A percentile compares a stretch with the other conserved stretches of the same genome.
Evolutionary conservation across 2,888 invertebrate species (phyloP).

Genomic region (Drosophila putrida): DNA sequence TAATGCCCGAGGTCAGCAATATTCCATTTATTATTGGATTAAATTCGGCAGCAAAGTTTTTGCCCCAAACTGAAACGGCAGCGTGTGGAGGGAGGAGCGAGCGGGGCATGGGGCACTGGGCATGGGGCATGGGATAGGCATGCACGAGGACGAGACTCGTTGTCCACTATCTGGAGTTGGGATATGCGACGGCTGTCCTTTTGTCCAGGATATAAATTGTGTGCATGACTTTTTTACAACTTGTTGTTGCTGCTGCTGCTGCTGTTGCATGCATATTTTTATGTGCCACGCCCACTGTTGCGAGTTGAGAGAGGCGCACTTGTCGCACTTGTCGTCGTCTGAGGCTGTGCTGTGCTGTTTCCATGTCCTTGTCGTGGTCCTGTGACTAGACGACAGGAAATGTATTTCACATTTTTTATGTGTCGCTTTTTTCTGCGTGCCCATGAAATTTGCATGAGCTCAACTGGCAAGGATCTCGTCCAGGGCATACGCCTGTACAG

Average conservation of each 20-base stretch:
- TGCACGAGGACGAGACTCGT: conserved; percentile 18
- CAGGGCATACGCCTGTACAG: conserved; percentile 24
- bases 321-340: conserved; percentile 67
- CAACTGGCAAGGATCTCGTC: conserved; percentile 49
- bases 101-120: not conserved
- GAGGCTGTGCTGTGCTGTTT: conserved; percentile 12
- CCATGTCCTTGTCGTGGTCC: conserved; percentile 46
- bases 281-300: conserved; percentile 58
- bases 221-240: conserved; percentile 59
- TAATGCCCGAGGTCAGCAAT: conserved; percentile 86
- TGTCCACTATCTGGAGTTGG: conserved; percentile 68
- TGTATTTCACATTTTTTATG: conserved; percentile 83
- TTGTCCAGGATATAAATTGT: conserved; percentile 71
- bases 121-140: not conserved
- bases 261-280: conserved; percentile 46
- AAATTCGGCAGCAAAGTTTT: conserved; percentile 84
- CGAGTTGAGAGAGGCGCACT: conserved; percentile 9
- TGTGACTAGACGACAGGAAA: conserved; percentile 83
- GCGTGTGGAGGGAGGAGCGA: not conserved
- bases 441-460: conserved; percentile 85
- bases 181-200: conserved; percentile 64
- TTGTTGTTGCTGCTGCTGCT: conserved; percentile 28
- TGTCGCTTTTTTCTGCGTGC: conserved; percentile 72
- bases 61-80: conserved; percentile 6
- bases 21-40: conserved; percentile 86